Evolutionary conservation across 1,140 invertebrate species (phyloP).

Genomic region (Drosophila neocordata): DNA sequence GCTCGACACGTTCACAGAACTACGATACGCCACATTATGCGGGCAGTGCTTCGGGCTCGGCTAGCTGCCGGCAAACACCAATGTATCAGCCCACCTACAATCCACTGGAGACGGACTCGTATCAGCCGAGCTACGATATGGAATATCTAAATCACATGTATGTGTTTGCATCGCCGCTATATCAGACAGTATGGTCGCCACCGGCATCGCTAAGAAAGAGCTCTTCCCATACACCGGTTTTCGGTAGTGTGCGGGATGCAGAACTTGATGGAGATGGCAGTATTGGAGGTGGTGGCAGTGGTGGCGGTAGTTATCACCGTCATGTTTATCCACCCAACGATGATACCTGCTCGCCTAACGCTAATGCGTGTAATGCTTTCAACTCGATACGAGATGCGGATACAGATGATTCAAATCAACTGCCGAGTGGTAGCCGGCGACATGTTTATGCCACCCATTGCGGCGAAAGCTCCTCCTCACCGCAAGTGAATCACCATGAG

Average conservation of each 20-base stretch:
- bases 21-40: constrained; percentile 81
- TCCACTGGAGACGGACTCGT: constrained; percentile 81
- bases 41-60: constrained; percentile 74
- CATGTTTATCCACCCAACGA: constrained; percentile 81
- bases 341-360: constrained; percentile 78
- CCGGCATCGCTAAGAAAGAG: constrained; percentile 77
- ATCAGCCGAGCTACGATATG: constrained; percentile 81
- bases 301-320: constrained; percentile 70
- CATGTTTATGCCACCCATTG: constrained; percentile 82
- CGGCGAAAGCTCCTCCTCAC: constrained; percentile 76
- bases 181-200: constrained; percentile 82
- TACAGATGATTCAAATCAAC: constrained; percentile 77
- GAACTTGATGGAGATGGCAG: constrained; percentile 75
- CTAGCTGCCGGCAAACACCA: constrained; percentile 78
- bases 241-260: constrained; percentile 78
- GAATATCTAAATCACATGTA: constrained; percentile 81
- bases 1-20: constrained; percentile 75
- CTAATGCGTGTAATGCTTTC: constrained; percentile 74
- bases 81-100: constrained; percentile 82
- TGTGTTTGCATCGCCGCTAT: constrained; percentile 80
- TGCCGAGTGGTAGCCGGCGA: constrained; percentile 56
- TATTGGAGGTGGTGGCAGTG: constrained; percentile 61
- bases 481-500: constrained; percentile 77
- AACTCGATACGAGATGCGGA: constrained; percentile 81
- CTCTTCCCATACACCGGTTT: constrained; percentile 79